phyloP scores from a whole-genome alignment of 1,140 invertebrate genomes.

The Tachypleus tridentatus region DNA sequence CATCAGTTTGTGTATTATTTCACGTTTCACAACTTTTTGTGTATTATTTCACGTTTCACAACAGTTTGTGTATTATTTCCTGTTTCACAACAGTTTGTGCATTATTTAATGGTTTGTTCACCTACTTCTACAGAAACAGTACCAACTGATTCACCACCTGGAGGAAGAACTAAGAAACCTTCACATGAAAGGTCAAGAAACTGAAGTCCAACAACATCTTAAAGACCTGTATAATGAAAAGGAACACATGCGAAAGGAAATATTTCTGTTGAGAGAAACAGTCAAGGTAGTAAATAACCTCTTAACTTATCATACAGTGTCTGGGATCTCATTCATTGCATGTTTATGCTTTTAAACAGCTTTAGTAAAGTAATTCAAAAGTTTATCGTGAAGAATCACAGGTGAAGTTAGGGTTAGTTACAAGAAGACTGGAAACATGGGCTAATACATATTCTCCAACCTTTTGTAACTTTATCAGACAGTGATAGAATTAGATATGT shows the following conservation, averaged over 20 bases:
- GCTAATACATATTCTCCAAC: background rate
- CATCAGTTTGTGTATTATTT: no score
- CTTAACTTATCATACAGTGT: slow-evolving; percentile 21
- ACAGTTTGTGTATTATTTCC: no score
- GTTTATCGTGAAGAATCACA: background rate
- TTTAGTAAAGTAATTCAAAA: background rate
- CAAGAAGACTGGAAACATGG: background rate
- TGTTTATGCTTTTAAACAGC: background rate
- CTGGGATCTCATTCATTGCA: background rate
- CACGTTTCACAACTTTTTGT: no score
- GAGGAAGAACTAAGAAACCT: slow-evolving; percentile 75
- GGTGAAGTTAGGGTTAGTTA: background rate
- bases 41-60: no score
- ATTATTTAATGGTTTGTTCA: background rate
- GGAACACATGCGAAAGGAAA: slow-evolving; percentile 87
- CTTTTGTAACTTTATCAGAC: background rate
- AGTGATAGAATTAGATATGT: background rate
- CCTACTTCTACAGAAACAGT: slow-evolving; percentile 72
- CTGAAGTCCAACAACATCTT: slow-evolving; percentile 81
- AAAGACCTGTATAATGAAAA: slow-evolving; percentile 86
- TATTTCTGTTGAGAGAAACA: slow-evolving; percentile 83
- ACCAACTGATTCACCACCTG: slow-evolving; percentile 80
- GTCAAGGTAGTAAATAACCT: slow-evolving; percentile 55
- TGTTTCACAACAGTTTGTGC: no score
- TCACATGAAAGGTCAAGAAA: slow-evolving; percentile 58